Conservation (phyloP, 2,113 vertebrate species). For the Sander vitreus region DNA sequence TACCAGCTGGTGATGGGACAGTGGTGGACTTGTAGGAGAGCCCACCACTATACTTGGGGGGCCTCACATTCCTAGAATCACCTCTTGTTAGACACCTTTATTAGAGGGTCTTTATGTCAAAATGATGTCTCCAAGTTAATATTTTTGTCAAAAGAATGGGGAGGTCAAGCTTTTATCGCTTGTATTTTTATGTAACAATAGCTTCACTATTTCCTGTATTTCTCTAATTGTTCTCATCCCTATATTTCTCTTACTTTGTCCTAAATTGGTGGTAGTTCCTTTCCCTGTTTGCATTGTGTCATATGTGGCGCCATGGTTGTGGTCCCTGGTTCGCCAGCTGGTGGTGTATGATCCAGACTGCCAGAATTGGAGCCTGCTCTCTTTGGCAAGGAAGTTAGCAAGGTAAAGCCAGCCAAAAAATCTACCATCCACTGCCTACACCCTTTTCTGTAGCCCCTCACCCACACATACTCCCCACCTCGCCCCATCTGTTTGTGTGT, state of each 20-base stretch:
- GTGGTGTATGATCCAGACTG: slow-evolving; percentile 67
- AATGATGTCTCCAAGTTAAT: neutral
- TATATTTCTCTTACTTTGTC: neutral
- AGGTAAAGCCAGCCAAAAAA: slow-evolving; percentile 51
- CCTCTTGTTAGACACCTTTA: neutral
- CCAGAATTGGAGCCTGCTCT: slow-evolving; percentile 57
- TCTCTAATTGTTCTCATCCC: neutral
- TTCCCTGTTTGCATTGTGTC: slow-evolving; percentile 32
- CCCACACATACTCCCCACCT: slow-evolving; percentile 57
- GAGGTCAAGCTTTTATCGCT: slow-evolving; percentile 1
- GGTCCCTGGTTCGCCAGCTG: slow-evolving; percentile 63
- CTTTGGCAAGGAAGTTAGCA: slow-evolving; percentile 67
- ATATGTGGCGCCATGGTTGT: slow-evolving; percentile 38
- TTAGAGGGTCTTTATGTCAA: neutral
- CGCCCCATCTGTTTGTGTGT: slow-evolving; percentile 76
- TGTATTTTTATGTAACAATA: neutral
- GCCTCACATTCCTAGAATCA: slow-evolving; percentile 17
- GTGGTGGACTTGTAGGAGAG: slow-evolving; percentile 37
- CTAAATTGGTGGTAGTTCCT: neutral
- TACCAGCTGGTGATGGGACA: slow-evolving; percentile 74
- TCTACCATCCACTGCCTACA: slow-evolving; percentile 45
- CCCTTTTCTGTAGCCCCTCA: slow-evolving; percentile 55
- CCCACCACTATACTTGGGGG: slow-evolving; percentile 23
- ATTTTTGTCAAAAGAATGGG: neutral
- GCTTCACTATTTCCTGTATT: neutral